These are phyloP conservation scores for Heptranchias perlo DNA, from an alignment of 2,113 vertebrate species.

Conservation along the genomic window DNA sequence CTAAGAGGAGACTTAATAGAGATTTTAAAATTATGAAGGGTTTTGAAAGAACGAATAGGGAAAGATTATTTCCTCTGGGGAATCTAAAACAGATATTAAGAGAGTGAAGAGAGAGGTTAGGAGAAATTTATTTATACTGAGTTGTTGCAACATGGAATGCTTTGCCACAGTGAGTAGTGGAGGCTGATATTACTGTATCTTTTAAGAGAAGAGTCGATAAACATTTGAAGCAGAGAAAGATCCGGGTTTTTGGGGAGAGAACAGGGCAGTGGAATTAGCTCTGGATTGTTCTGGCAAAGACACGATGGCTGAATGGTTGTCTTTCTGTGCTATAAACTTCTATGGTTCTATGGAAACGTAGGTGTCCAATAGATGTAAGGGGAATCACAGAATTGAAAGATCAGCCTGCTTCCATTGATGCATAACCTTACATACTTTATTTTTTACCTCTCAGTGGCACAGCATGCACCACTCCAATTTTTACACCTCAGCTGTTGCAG, in stretches of 20 bases:
- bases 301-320: neutral
- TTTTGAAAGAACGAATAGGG: no score
- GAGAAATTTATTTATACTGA: neutral
- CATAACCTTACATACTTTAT: neutral
- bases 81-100: no score
- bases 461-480: no score
- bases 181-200: neutral
- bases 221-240: neutral
- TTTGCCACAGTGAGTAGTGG: neutral
- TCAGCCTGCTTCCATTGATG: neutral
- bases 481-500: no score
- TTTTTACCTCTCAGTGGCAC: no score
- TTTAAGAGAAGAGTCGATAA: neutral
- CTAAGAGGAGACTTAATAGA: no score
- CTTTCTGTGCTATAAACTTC: neutral
- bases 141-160: neutral
- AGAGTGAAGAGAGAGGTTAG: neutral
- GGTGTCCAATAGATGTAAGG: neutral
- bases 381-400: neutral
- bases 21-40: no score
- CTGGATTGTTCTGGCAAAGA: neutral
- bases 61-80: no score
- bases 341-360: neutral
- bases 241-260: neutral
- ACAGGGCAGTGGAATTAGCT: neutral